A percentile compares a stretch with the other conserved stretches of the same genome.
phyloP scores from a whole-genome alignment of 2,888 invertebrate genomes.

The Agrotis ipsilon region DNA sequence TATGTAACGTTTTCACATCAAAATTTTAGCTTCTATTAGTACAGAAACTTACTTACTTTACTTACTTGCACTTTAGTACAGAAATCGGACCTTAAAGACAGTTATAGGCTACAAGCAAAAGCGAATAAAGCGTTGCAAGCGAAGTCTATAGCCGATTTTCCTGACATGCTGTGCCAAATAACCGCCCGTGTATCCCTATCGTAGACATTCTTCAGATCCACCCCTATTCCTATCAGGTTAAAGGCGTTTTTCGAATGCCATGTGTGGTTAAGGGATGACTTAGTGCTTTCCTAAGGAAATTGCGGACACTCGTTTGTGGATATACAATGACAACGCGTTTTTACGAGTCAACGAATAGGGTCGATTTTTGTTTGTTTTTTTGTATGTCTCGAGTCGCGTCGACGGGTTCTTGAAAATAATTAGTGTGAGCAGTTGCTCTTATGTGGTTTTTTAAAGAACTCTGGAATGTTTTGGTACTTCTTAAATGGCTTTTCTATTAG shows the following conservation, averaged over 20 bases:
- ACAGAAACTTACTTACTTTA: no score
- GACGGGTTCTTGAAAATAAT: slow-evolving; percentile 55
- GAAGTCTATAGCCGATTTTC: neutral
- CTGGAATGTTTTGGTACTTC: no score
- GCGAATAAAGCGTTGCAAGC: no score
- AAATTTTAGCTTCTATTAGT: no score
- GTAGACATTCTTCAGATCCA: slow-evolving; percentile 73
- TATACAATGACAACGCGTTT: slow-evolving; percentile 85
- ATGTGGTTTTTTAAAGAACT: neutral
- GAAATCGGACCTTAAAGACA: no score
- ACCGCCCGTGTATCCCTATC: slow-evolving; percentile 68
- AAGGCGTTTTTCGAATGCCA: slow-evolving; percentile 81
- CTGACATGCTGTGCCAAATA: slow-evolving; percentile 56
- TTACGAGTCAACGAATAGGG: slow-evolving; percentile 73
- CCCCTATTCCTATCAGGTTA: slow-evolving; percentile 79
- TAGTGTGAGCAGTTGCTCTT: slow-evolving; percentile 28
- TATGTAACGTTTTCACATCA: no score
- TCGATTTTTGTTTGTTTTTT: slow-evolving; percentile 61
- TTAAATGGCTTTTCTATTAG: neutral
- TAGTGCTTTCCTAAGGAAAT: slow-evolving; percentile 84
- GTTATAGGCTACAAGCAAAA: no score
- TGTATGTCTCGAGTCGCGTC: slow-evolving; percentile 46
- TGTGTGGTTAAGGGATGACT: slow-evolving; percentile 87
- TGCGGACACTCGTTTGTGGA: slow-evolving; percentile 84
- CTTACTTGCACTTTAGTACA: no score